phyloP scores from a whole-genome alignment of 2,888 invertebrate species.

The Marasmarcha lunaedactyla region DNA sequence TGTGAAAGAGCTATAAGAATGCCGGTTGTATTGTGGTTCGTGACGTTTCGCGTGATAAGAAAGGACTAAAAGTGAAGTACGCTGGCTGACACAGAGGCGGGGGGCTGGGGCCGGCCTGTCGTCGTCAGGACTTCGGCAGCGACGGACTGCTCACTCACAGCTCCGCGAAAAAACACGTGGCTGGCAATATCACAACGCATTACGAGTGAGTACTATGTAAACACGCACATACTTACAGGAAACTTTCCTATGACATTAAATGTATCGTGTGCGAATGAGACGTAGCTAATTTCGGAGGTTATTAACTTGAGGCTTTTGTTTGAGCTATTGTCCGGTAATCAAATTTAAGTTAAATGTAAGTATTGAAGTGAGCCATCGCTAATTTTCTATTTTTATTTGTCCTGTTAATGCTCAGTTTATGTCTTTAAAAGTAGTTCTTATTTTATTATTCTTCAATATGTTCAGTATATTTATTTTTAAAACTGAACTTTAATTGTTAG shows the following conservation, averaged over 20 bases:
- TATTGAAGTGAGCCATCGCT: too few relatives aligned
- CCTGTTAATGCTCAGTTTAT: too few relatives aligned
- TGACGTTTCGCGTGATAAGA: constrained; percentile 20
- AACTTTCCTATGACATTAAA: constrained; percentile 6
- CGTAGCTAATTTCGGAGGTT: too few relatives aligned
- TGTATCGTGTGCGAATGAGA: too few relatives aligned
- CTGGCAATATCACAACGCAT: constrained; percentile 36
- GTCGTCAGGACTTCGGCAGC: constrained; percentile 49
- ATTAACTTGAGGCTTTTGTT: too few relatives aligned
- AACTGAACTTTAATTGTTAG: too few relatives aligned
- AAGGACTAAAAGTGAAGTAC: background rate
- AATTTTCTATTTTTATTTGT: too few relatives aligned
- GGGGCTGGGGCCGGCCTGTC: constrained; percentile 36
- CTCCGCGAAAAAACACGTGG: constrained; percentile 33
- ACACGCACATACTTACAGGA: constrained; percentile 16
- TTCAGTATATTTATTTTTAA: too few relatives aligned
- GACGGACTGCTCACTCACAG: constrained; percentile 33
- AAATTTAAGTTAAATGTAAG: too few relatives aligned
- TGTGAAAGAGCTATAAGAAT: background rate
- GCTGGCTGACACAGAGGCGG: constrained; percentile 6
- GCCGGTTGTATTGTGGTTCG: background rate
- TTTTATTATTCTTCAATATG: too few relatives aligned
- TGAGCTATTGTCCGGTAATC: too few relatives aligned
- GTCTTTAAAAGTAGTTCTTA: too few relatives aligned
- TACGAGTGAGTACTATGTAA: constrained; percentile 35